Percentiles rank a stretch among this genome's conserved stretches.
Conservation (phyloP, 2,888 invertebrate genomes). For the Campoplex nolae region DNA sequence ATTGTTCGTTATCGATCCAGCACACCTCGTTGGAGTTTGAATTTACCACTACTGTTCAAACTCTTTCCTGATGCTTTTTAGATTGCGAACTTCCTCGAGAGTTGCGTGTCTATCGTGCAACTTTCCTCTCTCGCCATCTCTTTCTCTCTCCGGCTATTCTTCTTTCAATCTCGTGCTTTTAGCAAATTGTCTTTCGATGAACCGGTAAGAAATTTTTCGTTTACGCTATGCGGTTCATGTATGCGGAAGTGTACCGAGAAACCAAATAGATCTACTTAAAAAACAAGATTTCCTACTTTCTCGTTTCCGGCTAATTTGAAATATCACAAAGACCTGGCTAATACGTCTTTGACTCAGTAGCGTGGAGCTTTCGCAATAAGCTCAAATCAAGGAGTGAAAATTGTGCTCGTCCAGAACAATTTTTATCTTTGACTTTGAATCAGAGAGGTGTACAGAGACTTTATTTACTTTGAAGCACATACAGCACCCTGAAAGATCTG, state of each 20-base stretch:
- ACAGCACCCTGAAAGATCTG: too few species aligned
- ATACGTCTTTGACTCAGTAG: not conserved
- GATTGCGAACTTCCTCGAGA: constrained; percentile 19
- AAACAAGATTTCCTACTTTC: not conserved
- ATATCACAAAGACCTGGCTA: not conserved
- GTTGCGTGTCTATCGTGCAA: constrained; percentile 28
- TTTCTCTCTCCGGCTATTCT: constrained; percentile 38
- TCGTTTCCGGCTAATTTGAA: not conserved
- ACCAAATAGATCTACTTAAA: constrained; percentile 9
- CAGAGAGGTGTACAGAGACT: too few species aligned
- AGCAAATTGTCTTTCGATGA: constrained; percentile 72
- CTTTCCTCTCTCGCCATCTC: constrained; percentile 1
- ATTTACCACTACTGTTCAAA: constrained; percentile 3
- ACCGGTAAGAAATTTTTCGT: constrained; percentile 35
- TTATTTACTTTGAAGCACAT: too few species aligned
- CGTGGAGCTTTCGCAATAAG: not conserved
- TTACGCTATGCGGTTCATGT: not conserved
- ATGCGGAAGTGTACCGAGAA: not conserved
- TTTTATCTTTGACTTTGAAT: too few species aligned
- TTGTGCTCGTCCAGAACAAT: too few species aligned
- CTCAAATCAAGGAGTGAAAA: not conserved
- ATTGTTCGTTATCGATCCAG: constrained; percentile 13
- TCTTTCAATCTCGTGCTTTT: constrained; percentile 67
- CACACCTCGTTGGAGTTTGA: not conserved
- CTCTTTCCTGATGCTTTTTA: constrained; percentile 36